Evolutionary conservation across 2,888 invertebrate genomes (phyloP).

Genomic region (Monopis laevigella): DNA sequence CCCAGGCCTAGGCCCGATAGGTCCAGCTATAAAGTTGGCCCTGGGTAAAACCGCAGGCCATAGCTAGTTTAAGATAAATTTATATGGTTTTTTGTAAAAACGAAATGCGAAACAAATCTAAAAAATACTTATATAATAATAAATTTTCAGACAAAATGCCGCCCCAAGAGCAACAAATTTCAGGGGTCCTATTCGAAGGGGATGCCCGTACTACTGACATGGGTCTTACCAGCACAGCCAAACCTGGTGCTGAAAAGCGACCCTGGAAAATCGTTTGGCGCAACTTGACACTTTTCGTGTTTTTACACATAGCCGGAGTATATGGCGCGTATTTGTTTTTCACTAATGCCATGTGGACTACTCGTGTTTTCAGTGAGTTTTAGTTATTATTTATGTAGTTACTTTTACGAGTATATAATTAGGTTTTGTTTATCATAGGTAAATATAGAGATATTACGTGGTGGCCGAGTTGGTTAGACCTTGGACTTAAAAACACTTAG

Average conservation of each 20-base stretch:
- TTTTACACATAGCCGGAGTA: constrained; percentile 75
- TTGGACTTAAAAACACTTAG: too few species aligned
- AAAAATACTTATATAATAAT: too few species aligned
- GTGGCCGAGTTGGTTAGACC: too few species aligned
- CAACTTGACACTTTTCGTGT: constrained; percentile 77
- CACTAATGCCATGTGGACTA: constrained; percentile 76
- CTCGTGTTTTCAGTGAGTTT: constrained; percentile 73
- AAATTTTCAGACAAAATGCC: constrained; percentile 34
- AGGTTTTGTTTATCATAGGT: too few species aligned
- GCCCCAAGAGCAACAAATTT: constrained; percentile 42
- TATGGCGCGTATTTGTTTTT: constrained; percentile 79
- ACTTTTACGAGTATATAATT: background rate
- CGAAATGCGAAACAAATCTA: too few species aligned
- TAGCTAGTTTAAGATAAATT: too few species aligned
- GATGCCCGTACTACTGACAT: constrained; percentile 37
- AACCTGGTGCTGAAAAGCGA: constrained; percentile 63
- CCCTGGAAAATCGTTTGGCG: constrained; percentile 79
- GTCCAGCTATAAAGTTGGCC: too few species aligned
- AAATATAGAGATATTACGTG: too few species aligned
- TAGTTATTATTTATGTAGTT: background rate
- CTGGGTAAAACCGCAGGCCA: too few species aligned
- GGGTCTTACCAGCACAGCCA: constrained; percentile 26
- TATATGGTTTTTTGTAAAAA: too few species aligned
- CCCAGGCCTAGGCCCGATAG: too few species aligned
- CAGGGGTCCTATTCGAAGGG: constrained; percentile 50